A percentile compares a stretch with the other conserved stretches of the same genome.
phyloP scores from a whole-genome alignment of 2,888 invertebrate species.

The Iphiclides podalirius region DNA sequence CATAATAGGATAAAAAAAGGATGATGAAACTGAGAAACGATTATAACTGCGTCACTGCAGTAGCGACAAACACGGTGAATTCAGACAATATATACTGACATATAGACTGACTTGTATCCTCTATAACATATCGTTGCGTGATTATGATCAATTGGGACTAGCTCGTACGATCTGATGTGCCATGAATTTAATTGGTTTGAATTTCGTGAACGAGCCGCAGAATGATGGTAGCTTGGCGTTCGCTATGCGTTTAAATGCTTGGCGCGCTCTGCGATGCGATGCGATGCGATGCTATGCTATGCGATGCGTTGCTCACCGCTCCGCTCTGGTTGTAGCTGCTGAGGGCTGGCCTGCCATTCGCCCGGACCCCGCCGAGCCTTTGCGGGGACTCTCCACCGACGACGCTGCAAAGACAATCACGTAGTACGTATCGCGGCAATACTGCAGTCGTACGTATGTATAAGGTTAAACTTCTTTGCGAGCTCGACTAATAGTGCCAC shows the following conservation, averaged over 20 bases:
- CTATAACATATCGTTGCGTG: background rate
- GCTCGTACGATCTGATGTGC: too few species aligned
- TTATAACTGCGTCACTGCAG: too few species aligned
- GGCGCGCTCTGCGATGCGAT: conserved; percentile 24
- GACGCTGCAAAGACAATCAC: conserved; percentile 49
- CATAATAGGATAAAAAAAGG: background rate
- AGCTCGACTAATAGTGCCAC: too few species aligned
- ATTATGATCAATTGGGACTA: background rate
- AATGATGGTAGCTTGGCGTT: conserved; percentile 14
- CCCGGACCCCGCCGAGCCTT: conserved; percentile 54
- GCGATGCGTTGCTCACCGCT: conserved; percentile 36
- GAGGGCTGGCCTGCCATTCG: conserved; percentile 67
- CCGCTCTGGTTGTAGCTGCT: conserved; percentile 64
- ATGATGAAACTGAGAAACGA: background rate
- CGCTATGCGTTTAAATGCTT: conserved; percentile 20
- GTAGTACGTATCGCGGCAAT: conserved; percentile 56
- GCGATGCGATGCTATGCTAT: conserved; percentile 26
- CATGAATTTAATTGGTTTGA: too few species aligned
- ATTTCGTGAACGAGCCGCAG: background rate
- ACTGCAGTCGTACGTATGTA: too few species aligned
- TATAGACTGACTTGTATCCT: background rate
- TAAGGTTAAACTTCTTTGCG: too few species aligned
- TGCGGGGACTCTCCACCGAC: conserved; percentile 48
- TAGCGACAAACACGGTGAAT: background rate
- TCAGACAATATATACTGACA: too few species aligned